Evolutionary conservation across 2,888 invertebrate species (phyloP), one percentile per base, ranked within the genome.

Genomic region (Neocrepidodera transversa): DNA sequence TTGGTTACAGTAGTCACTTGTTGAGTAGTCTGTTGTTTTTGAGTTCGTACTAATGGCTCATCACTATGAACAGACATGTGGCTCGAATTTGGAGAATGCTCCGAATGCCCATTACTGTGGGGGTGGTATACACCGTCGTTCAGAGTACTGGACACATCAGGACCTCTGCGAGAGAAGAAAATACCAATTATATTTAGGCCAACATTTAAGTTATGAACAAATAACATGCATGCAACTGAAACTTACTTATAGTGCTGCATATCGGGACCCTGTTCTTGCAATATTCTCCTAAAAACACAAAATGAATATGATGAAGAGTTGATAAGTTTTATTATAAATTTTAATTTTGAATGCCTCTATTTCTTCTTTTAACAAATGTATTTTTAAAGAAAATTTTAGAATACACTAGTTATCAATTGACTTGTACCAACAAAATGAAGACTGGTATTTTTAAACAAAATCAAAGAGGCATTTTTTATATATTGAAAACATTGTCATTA

Each of bases 1-100:
- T 88, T 88, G 56, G 87, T 88, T 63, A 88, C 86, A 26, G 87
- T 87, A 58, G 88, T 88, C 73, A 88, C 87, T 84, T 88, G 81
- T 76, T 88, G 87, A 45, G 86, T 86, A 55, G 86, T 86, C 74
- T 87, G 87, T 74, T 87, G 86, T 74, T 87, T 87, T 73, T 86
- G 86, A 60, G 85, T 84, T 63, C 87, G 82, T 68, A 87, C 85
- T 76, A 82, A 76, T 56, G 82, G 82, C 65, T 82, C 82, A 62
- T 82, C 82, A 72, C 82, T 82, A 68, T 82, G 82, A 60, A 81
- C 80, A 48, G 82, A 82, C 76, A 82, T 79, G 67, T 79, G 81
- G 71, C 81, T 81, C 36, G 86, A 85, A 74, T 85, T 84, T 68
- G 86, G 82, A 63, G 86, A 86, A 78, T 85, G 85, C 74, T 86